These are phyloP conservation scores for Eretmocerus hayati DNA, from an alignment of 2,888 invertebrate species.

Conservation along the genomic window DNA sequence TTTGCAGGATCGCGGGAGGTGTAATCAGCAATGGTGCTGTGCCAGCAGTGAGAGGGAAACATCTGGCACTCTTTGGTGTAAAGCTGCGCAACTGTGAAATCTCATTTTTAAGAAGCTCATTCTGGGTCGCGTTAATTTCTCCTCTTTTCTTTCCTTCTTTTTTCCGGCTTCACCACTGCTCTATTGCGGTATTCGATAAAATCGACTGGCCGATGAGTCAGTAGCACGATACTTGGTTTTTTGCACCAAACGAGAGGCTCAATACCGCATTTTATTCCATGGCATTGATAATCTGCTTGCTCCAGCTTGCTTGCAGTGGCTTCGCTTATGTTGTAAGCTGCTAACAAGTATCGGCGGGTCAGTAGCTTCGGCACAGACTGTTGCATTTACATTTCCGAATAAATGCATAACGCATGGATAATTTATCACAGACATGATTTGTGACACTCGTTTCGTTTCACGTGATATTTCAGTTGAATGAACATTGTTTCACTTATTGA, in stretches of 20 bases:
- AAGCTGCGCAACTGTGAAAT: slow-evolving; percentile 23
- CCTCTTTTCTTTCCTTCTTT: slow-evolving; percentile 24
- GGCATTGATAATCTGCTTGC: slow-evolving; percentile 10
- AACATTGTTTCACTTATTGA: no score
- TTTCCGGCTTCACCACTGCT: no score
- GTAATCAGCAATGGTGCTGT: slow-evolving; percentile 23
- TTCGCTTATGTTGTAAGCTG: not conserved
- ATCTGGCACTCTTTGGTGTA: slow-evolving; percentile 32
- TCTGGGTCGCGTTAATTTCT: slow-evolving; percentile 16
- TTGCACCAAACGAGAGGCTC: not conserved
- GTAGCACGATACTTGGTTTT: not conserved
- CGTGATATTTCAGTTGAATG: no score
- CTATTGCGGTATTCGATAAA: slow-evolving; percentile 41
- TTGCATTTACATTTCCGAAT: no score
- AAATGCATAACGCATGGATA: no score
- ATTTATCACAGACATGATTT: no score
- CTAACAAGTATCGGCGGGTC: no score
- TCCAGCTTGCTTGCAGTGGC: no score
- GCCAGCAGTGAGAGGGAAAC: slow-evolving; percentile 29
- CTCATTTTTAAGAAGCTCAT: slow-evolving; percentile 32
- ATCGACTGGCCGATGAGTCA: slow-evolving; percentile 16
- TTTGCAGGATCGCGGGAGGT: slow-evolving; percentile 11
- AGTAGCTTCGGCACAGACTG: no score
- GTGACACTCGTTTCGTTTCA: no score
- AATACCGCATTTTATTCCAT: not conserved